These are phyloP conservation scores for Corythornis madagascariensis DNA, from an alignment of 2,113 vertebrate species.

Conservation along the genomic window DNA sequence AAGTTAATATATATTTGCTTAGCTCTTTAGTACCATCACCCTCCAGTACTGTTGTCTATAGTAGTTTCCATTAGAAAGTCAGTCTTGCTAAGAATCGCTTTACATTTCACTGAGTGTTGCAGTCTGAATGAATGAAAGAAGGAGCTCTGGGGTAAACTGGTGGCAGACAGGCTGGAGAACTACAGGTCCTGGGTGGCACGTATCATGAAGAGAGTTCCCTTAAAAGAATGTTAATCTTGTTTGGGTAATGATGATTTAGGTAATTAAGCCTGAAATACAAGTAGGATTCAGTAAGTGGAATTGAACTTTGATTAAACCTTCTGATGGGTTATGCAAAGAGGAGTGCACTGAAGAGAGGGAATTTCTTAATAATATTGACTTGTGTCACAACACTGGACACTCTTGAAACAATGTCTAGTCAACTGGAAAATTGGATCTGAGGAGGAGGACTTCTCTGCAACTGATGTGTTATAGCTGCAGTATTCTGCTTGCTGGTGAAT, in stretches of 20 bases:
- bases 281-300: conserved; percentile 4
- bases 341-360: background rate
- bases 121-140: background rate
- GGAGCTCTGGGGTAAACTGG: background rate
- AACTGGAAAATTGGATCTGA: conserved; percentile 66
- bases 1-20: background rate
- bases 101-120: background rate
- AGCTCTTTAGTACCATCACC: background rate
- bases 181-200: background rate
- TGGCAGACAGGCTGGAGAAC: accelerated
- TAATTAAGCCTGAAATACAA: conserved; percentile 26
- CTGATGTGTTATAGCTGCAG: background rate
- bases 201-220: background rate
- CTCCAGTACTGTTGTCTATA: background rate
- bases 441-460: background rate
- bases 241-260: background rate
- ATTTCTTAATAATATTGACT: conserved; percentile 57
- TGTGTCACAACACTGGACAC: conserved; percentile 28
- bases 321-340: conserved; percentile 54
- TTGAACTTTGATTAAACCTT: conserved; percentile 57
- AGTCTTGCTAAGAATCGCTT: background rate
- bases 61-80: background rate
- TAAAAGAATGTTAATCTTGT: background rate
- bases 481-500: background rate
- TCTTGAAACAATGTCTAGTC: conserved; percentile 2